These are phyloP conservation scores for Daboia siamensis DNA, from an alignment of 2,113 vertebrate species.

Conservation along the genomic window DNA sequence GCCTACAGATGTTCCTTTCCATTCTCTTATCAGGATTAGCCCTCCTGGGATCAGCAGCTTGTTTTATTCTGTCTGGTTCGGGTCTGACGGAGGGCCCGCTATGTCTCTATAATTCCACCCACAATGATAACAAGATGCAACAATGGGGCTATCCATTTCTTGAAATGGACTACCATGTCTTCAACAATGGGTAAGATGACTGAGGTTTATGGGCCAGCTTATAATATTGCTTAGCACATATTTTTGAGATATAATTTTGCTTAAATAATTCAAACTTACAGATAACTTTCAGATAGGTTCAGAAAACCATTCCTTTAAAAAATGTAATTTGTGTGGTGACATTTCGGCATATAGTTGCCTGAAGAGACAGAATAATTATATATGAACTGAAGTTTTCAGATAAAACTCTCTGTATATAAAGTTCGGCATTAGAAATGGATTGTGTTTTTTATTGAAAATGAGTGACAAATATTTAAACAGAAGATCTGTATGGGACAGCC, in stretches of 20 bases:
- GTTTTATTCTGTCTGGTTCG: slow-evolving; percentile 64
- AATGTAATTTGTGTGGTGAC: not conserved
- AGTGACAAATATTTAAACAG: not conserved
- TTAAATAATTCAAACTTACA: not conserved
- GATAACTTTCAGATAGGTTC: not conserved
- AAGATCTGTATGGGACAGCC: not conserved
- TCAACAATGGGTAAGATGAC: not conserved
- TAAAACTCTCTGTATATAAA: not conserved
- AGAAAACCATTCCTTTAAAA: not conserved
- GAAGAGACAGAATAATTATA: not conserved
- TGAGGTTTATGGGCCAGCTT: not conserved
- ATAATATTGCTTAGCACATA: not conserved
- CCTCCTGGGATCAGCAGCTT: slow-evolving; percentile 63
- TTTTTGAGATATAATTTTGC: not conserved
- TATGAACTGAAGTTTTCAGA: not conserved
- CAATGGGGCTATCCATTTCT: slow-evolving; percentile 71
- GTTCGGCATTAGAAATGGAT: not conserved
- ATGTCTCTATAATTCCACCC: slow-evolving; percentile 62
- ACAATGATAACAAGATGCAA: slow-evolving; percentile 15
- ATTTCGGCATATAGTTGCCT: not conserved
- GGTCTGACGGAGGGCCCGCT: slow-evolving; percentile 72
- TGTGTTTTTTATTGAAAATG: not conserved
- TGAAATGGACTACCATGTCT: not conserved
- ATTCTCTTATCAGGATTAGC: slow-evolving; percentile 65
- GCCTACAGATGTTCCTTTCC: slow-evolving; percentile 63